Percentiles rank a stretch among this genome's conserved stretches.
These are phyloP conservation scores for Onychomys torridus DNA, from an alignment of 2,797 vertebrate species.

Conservation along the genomic window DNA sequence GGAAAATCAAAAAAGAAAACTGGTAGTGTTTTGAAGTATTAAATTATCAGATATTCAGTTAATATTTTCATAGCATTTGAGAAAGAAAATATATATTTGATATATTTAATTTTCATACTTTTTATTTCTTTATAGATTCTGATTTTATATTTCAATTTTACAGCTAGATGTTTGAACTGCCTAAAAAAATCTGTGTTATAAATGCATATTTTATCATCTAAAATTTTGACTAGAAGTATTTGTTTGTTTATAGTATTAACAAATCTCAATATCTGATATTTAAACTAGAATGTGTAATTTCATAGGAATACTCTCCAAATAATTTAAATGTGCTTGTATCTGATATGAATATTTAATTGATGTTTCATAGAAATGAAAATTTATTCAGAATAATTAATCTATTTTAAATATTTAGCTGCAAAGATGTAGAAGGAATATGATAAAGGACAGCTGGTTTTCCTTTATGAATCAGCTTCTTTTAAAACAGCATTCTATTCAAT, in stretches of 20 bases:
- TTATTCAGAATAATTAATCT: not conserved
- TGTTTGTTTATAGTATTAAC: not conserved
- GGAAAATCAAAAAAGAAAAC: not conserved
- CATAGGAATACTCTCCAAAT: not conserved
- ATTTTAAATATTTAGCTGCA: too few species aligned
- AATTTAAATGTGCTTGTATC: not conserved
- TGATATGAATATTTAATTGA: not conserved
- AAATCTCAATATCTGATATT: not conserved
- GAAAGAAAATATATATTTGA: not conserved
- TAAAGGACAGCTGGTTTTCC: not conserved
- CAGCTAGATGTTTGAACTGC: not conserved
- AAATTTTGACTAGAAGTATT: not conserved
- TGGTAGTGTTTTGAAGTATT: not conserved
- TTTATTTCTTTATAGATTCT: not conserved
- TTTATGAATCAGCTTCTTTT: not conserved
- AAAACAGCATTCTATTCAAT: not conserved
- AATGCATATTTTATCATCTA: not conserved
- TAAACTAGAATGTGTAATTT: not conserved
- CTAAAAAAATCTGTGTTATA: not conserved
- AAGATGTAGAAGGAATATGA: not conserved
- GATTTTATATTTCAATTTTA: not conserved
- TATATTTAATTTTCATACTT: not conserved
- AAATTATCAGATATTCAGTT: not conserved
- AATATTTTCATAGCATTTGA: too few species aligned
- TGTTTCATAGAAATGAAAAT: not conserved